These are phyloP conservation scores for Dicycla oo DNA, from an alignment of 2,888 invertebrate species.

Conservation along the genomic window DNA sequence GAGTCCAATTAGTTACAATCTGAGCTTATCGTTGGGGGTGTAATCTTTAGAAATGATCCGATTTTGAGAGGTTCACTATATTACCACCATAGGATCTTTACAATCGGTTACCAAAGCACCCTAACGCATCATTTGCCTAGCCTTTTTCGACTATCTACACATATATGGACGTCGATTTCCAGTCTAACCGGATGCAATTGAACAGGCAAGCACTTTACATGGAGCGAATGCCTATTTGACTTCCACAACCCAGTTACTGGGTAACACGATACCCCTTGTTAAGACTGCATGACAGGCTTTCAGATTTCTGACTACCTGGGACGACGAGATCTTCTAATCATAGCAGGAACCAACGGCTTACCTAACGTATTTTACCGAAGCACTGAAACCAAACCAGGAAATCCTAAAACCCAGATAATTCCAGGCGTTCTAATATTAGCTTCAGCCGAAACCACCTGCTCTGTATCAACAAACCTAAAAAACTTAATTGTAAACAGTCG, in stretches of 20 bases:
- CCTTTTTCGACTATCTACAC: neutral
- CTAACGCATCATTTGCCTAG: neutral
- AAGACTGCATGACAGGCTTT: neutral
- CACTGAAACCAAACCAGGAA: slow-evolving; percentile 12
- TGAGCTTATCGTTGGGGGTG: neutral
- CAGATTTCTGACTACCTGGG: neutral
- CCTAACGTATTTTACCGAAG: neutral
- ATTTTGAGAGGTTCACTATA: neutral
- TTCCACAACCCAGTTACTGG: neutral
- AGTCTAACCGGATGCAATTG: neutral
- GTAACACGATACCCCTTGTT: neutral
- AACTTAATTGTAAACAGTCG: slow-evolving; percentile 85
- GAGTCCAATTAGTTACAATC: neutral
- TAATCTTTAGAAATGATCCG: neutral
- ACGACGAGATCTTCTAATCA: neutral
- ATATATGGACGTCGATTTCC: neutral
- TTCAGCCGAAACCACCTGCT: slow-evolving; percentile 63
- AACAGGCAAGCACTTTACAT: no score
- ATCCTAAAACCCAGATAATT: slow-evolving; percentile 47
- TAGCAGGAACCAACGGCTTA: neutral
- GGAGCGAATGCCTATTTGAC: no score
- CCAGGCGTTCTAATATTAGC: slow-evolving; percentile 54
- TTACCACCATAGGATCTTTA: neutral
- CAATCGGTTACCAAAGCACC: no score
- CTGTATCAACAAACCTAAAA: slow-evolving; percentile 72